These are phyloP conservation scores for Caradrina clavipalpis DNA, from an alignment of 2,888 invertebrate species.

Conservation along the genomic window DNA sequence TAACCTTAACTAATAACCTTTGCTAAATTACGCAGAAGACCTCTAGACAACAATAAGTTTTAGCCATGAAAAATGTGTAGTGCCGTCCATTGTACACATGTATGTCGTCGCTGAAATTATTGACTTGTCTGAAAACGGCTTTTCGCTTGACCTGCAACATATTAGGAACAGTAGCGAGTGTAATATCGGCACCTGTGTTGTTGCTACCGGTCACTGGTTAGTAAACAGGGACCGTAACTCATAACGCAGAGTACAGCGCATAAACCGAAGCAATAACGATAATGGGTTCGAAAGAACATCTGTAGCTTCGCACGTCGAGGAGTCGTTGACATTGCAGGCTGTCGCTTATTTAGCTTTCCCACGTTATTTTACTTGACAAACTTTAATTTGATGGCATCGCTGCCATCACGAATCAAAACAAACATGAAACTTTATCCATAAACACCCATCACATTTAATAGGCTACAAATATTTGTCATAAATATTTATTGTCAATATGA, in stretches of 20 bases:
- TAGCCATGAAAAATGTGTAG: slow-evolving; percentile 18
- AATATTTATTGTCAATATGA: slow-evolving; percentile 41
- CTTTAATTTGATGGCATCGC: slow-evolving; percentile 14
- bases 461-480: slow-evolving; percentile 37
- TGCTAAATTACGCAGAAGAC: slow-evolving; percentile 7
- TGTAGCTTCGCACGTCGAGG: slow-evolving; percentile 77
- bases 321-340: slow-evolving; percentile 72
- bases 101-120: background rate
- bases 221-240: slow-evolving; percentile 39
- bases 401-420: slow-evolving; percentile 36
- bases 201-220: slow-evolving; percentile 28
- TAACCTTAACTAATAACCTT: slow-evolving; percentile 6
- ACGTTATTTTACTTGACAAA: slow-evolving; percentile 20
- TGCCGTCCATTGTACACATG: background rate
- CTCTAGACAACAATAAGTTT: slow-evolving; percentile 18
- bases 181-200: slow-evolving; percentile 34
- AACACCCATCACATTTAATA: slow-evolving; percentile 43
- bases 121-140: slow-evolving; percentile 15
- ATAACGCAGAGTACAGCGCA: slow-evolving; percentile 45
- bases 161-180: slow-evolving; percentile 14
- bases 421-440: slow-evolving; percentile 39
- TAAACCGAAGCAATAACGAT: slow-evolving; percentile 78
- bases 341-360: slow-evolving; percentile 29
- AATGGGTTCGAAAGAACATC: slow-evolving; percentile 78
- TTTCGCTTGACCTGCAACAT: slow-evolving; percentile 1